A percentile compares a stretch with the other conserved stretches of the same genome.
Evolutionary conservation across 2,888 invertebrate species (phyloP).

Genomic region (Malthinus seriepunctatus): DNA sequence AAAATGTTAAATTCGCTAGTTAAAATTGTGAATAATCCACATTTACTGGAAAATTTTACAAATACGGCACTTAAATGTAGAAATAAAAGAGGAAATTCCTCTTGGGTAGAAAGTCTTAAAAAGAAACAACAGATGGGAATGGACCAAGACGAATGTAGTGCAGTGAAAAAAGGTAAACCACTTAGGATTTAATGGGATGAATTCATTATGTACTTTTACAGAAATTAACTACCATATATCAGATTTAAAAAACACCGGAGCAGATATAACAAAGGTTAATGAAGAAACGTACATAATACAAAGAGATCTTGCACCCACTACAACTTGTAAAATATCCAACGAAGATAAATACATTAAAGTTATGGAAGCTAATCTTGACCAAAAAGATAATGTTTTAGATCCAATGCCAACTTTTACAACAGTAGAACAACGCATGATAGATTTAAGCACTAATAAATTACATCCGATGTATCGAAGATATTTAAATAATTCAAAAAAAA

Average conservation of each 20-base stretch:
- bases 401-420: slow-evolving; percentile 45
- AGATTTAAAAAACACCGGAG: slow-evolving; percentile 29
- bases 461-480: slow-evolving; percentile 48
- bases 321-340: slow-evolving; percentile 12
- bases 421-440: slow-evolving; percentile 44
- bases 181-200: too few species aligned
- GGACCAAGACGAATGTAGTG: too few species aligned
- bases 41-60: too few species aligned
- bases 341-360: slow-evolving; percentile 41
- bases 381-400: slow-evolving; percentile 27
- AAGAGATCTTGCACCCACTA: slow-evolving; percentile 35
- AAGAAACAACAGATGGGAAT: too few species aligned
- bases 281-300: slow-evolving; percentile 46
- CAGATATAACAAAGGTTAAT: slow-evolving; percentile 41
- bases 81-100: too few species aligned
- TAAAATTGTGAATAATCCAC: too few species aligned
- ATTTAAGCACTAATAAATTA: slow-evolving; percentile 43
- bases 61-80: too few species aligned
- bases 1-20: too few species aligned
- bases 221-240: too few species aligned
- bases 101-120: too few species aligned
- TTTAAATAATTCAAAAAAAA: slow-evolving; percentile 12
- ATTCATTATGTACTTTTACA: too few species aligned
- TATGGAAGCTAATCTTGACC: slow-evolving; percentile 43
- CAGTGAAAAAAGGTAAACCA: too few species aligned